Evolutionary conservation across 2,797 vertebrate genomes (phyloP).

Genomic region (Okamejei kenojei): DNA sequence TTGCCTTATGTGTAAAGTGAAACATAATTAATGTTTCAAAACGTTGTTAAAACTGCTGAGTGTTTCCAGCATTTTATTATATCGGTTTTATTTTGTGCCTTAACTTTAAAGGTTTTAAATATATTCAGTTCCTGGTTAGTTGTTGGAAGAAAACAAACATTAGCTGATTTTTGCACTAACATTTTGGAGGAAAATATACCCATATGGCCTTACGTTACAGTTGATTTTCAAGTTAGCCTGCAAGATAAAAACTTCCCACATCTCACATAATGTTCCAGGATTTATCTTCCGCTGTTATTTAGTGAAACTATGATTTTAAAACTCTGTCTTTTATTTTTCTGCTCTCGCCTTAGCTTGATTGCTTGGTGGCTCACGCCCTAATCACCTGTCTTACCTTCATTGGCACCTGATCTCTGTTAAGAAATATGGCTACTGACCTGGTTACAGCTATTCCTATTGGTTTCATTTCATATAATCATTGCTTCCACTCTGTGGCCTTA

Average conservation of each 20-base stretch:
- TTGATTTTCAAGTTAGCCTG: not conserved
- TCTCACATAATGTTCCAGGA: not conserved
- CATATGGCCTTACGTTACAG: not conserved
- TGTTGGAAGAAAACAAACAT: not conserved
- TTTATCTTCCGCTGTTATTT: not conserved
- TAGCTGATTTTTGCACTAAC: not conserved
- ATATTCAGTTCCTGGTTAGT: not conserved
- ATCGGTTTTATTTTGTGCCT: not conserved
- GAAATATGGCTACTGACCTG: not conserved
- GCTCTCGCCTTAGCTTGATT: not conserved
- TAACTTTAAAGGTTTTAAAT: not conserved
- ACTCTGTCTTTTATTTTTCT: too few relatives aligned
- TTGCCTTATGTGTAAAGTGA: too few relatives aligned
- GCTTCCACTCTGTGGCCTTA: not conserved
- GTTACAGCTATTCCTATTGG: not conserved
- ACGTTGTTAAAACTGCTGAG: too few relatives aligned
- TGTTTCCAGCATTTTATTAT: too few relatives aligned
- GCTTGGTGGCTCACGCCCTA: not conserved
- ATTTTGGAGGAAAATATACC: not conserved
- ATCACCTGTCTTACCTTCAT: not conserved
- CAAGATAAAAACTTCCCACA: not conserved
- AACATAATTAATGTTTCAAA: too few relatives aligned
- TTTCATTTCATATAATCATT: not conserved
- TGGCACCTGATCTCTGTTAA: too few relatives aligned
- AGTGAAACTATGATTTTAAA: not conserved